Percentiles rank a stretch among this genome's conserved stretches.
These are phyloP conservation scores for rat (Rattus norvegicus) DNA, from an alignment of 2,113 vertebrate species.

Conservation along the genomic window GRCr8 NC_086024.1:136245001-136245500, in stretches of 20 bases:
- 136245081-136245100: no score
- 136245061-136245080: no score
- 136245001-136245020: no score
- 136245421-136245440: not conserved
- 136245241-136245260: not conserved
- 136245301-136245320: not conserved
- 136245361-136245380: not conserved
- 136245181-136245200: not conserved
- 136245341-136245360: not conserved
- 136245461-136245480: not conserved
- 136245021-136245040: no score
- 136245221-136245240: not conserved
- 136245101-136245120: not conserved
- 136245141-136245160: not conserved
- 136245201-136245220: no score
- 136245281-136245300: not conserved
- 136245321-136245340: not conserved
- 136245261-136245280: not conserved
- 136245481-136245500: no score
- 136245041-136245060: no score
- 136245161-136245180: not conserved
- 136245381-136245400: not conserved
- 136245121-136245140: not conserved
- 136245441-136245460: not conserved
- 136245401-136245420: not conserved